These are phyloP conservation scores for Caerostris darwini DNA, from an alignment of 1,140 invertebrate species.

Conservation along the genomic window DNA sequence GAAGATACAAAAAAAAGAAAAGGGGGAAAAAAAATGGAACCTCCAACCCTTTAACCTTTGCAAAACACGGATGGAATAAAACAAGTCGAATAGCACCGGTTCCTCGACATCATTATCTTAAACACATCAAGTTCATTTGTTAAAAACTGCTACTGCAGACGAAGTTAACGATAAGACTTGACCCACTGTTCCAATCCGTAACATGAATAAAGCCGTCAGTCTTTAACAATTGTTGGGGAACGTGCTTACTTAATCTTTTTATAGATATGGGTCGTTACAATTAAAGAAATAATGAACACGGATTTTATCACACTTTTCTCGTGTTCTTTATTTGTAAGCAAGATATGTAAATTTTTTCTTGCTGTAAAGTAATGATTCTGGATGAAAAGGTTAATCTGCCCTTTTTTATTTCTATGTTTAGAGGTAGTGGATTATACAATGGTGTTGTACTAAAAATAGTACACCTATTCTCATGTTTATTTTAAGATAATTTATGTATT, in stretches of 20 bases:
- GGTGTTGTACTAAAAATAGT: neutral
- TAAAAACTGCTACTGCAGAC: conserved; percentile 52
- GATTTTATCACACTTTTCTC: conserved; percentile 55
- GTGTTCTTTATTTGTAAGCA: conserved; percentile 35
- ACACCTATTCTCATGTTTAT: neutral
- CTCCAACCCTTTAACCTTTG: conserved; percentile 43
- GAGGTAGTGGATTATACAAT: neutral
- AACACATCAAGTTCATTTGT: conserved; percentile 64
- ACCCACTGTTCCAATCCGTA: conserved; percentile 53
- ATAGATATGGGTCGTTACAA: conserved; percentile 55
- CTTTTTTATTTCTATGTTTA: neutral
- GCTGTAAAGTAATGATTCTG: neutral
- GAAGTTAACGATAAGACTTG: conserved; percentile 63
- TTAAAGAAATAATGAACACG: conserved; percentile 53
- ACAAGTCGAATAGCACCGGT: conserved; percentile 63
- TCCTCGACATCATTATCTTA: conserved; percentile 54
- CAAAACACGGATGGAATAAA: conserved; percentile 42
- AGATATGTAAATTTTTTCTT: conserved; percentile 21
- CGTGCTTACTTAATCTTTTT: conserved; percentile 12
- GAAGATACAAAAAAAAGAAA: neutral
- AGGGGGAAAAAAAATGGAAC: neutral
- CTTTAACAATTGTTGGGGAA: conserved; percentile 51
- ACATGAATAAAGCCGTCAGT: conserved; percentile 58
- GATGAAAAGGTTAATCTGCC: neutral
- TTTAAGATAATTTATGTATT: neutral